phyloP scores from a whole-genome alignment of 2,797 vertebrate species.

The Syngnathus acus region DNA sequence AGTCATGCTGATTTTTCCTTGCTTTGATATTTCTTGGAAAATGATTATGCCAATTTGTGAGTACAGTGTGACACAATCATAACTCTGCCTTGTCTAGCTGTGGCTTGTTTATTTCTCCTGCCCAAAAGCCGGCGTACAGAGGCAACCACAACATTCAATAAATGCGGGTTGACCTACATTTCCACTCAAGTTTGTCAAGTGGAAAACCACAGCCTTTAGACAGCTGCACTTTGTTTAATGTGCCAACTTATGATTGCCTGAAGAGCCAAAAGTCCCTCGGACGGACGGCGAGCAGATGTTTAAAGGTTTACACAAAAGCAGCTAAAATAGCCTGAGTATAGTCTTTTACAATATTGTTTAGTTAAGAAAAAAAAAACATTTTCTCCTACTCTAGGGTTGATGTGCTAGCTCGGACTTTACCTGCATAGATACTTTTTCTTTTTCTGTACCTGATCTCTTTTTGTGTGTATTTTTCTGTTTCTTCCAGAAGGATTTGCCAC shows the following conservation, averaged over 20 bases:
- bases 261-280: conserved; percentile 19
- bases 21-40: not conserved
- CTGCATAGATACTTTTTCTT: not conserved
- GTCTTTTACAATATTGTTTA: not conserved
- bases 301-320: conserved; percentile 5
- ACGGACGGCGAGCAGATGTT: conserved; percentile 26
- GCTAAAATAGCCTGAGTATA: not conserved
- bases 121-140: not conserved
- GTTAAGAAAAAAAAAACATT: no score
- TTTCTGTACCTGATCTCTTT: conserved; percentile 51
- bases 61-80: not conserved
- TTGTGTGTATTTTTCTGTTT: conserved; percentile 33
- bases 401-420: not conserved
- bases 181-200: not conserved
- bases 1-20: not conserved
- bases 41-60: not conserved
- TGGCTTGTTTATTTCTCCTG: not conserved
- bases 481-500: conserved; percentile 82
- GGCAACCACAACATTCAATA: not conserved
- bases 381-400: not conserved
- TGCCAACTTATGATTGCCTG: conserved; percentile 30
- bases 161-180: conserved; percentile 1
- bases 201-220: conserved; percentile 1
- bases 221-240: conserved; percentile 22
- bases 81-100: not conserved